These are phyloP conservation scores for Bubo blakistoni DNA, from an alignment of 2,113 vertebrate genomes.

Conservation along the genomic window DNA sequence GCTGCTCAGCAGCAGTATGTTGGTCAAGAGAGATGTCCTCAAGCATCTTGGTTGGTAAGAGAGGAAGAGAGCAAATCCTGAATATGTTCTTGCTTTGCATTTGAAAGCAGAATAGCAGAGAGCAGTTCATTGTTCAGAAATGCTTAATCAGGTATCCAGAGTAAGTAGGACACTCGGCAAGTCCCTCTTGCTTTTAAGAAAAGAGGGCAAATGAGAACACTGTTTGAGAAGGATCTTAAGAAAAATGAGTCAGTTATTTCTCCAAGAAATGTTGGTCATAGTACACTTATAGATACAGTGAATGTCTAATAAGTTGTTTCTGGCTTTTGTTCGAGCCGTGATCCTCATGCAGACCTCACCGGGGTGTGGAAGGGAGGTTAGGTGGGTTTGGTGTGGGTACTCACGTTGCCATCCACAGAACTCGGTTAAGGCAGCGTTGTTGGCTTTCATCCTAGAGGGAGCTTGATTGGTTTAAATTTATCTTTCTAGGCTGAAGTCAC, in stretches of 20 bases:
- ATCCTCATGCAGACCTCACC: fast-evolving
- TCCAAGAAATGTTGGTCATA: not conserved
- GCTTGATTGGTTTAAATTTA: not conserved
- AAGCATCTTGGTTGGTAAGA: not conserved
- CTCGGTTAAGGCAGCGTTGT: not conserved
- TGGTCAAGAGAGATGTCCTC: not conserved
- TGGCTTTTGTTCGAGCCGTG: not conserved
- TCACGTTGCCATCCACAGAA: no score
- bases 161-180: slow-evolving; percentile 31
- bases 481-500: not conserved
- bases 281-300: not conserved
- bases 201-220: not conserved
- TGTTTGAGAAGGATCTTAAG: not conserved
- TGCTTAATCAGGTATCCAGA: slow-evolving; percentile 45
- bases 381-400: not conserved
- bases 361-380: not conserved
- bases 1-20: not conserved
- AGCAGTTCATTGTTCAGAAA: not conserved
- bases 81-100: not conserved
- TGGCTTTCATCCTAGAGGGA: not conserved
- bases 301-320: not conserved
- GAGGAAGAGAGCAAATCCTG: not conserved
- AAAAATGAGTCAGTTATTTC: not conserved
- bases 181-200: not conserved
- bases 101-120: not conserved